Evolutionary conservation across 2,888 invertebrate genomes (phyloP), one percentile per base, ranked within the genome.

Genomic region (Caenorhabditis doughertyi): DNA sequence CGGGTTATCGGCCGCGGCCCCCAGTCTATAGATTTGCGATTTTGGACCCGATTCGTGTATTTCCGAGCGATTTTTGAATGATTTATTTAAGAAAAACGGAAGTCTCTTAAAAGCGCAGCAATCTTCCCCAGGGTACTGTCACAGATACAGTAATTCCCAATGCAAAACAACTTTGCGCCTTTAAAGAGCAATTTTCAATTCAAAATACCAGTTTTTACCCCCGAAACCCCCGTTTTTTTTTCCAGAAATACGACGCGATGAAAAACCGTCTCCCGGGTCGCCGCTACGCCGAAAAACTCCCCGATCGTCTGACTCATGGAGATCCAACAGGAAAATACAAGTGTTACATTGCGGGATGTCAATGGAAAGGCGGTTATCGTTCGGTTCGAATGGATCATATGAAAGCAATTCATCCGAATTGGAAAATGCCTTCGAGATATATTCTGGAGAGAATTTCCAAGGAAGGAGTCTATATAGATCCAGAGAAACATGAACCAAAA

Each of bases 331-430:
- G 88, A 29, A 81, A 83, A 60, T 88, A 88, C 76, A 70, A 64
- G 1, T 88, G 88, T 51, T 88, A 88, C 60, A 70, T 87, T 0
- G 27, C 73, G 32, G 73, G 73, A 11, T 87, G 85, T 32, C 21
- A 35, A 0, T 87, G 85, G 85, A 47, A 65, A 18, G 86, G 86
- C n/a, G 73, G 67, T 18, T 88, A 85, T 60, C 77, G 88, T 32
- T 85, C 85, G 7, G 62, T 87, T 9, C 53, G 88, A 53, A 82
- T 84, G 53, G 85, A 84, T 7, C 88, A 88, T 53, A 85, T 88
- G 84, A 79, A 79, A 76, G 70, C 76, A 32, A 32, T 79, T 23
- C 88, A 88, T 79, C 85, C 81, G 32, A 85, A 84, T 4, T 84
- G 82, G 84, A 80, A 82, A 49, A 73, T 79, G 80, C 85, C 85